Conservation (phyloP, 2,113 vertebrate species). For the Empidonax alnorum region DNA sequence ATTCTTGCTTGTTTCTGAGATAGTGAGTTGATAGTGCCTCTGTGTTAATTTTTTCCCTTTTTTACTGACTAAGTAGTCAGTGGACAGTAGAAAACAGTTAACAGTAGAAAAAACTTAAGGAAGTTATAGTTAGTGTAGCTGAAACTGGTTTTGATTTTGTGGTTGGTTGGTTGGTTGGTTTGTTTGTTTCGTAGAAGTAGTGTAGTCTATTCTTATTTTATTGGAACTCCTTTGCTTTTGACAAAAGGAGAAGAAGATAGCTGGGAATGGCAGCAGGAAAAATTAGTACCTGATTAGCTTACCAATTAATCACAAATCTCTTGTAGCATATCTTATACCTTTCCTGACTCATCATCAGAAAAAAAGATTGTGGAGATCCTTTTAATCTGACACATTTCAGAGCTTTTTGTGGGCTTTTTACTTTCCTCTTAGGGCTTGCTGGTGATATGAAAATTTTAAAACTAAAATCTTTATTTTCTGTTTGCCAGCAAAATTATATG, state of each 20-base stretch:
- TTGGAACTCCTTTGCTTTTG: neutral
- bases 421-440: neutral
- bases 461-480: neutral
- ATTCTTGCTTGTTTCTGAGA: neutral
- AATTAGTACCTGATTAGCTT: neutral
- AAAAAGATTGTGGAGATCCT: neutral
- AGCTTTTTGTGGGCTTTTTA: neutral
- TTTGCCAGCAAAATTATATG: neutral
- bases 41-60: neutral
- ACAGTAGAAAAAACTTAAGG: neutral
- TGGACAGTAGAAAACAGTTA: neutral
- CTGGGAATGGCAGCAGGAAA: neutral
- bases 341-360: neutral
- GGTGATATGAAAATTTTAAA: neutral
- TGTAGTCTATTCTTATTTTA: neutral
- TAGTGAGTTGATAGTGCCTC: neutral
- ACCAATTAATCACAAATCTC: neutral
- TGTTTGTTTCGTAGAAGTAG: neutral
- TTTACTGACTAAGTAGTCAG: neutral
- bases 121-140: neutral
- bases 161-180: rapidly evolving
- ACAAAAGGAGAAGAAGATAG: neutral
- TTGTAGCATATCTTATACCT: neutral
- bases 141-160: neutral
- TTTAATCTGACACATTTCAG: neutral